Evolutionary conservation across 1,140 invertebrate species (phyloP).

Genomic region (Episyrphus balteatus): DNA sequence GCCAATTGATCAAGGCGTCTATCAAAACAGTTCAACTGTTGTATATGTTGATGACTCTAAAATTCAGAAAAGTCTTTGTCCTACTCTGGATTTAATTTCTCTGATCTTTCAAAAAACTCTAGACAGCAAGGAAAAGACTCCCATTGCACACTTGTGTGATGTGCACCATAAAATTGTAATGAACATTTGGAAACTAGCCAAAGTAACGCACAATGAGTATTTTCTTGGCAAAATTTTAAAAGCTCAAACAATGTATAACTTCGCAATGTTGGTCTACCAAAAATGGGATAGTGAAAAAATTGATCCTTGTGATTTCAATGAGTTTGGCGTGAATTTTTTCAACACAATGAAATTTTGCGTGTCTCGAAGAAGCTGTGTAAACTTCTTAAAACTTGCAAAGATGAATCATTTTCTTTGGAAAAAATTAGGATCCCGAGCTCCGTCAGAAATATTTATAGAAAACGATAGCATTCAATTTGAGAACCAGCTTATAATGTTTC

Average conservation of each 20-base stretch:
- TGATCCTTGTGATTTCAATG: slow-evolving; percentile 21
- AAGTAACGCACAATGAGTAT: slow-evolving; percentile 25
- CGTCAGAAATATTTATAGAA: slow-evolving; percentile 29
- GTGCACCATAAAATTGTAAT: slow-evolving; percentile 21
- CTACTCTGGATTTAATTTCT: slow-evolving; percentile 40
- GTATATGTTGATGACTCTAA: slow-evolving; percentile 40
- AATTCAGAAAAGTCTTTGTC: slow-evolving; percentile 40
- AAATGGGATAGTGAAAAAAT: slow-evolving; percentile 17
- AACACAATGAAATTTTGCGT: slow-evolving; percentile 45
- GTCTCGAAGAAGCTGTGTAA: slow-evolving; percentile 22
- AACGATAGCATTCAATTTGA: slow-evolving; percentile 36
- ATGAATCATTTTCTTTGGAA: slow-evolving; percentile 34
- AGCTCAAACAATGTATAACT: slow-evolving; percentile 19
- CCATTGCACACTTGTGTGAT: slow-evolving; percentile 17
- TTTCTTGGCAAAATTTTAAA: slow-evolving; percentile 21
- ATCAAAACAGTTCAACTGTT: slow-evolving; percentile 24
- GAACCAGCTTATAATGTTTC: slow-evolving; percentile 46
- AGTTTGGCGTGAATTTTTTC: slow-evolving; percentile 31
- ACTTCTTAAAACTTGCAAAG: slow-evolving; percentile 33
- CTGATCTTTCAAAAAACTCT: slow-evolving; percentile 31
- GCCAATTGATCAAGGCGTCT: slow-evolving; percentile 39
- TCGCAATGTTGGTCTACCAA: slow-evolving; percentile 23
- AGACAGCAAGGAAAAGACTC: slow-evolving; percentile 22
- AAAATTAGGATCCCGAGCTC: slow-evolving; percentile 21
- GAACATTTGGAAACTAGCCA: slow-evolving; percentile 29